Conservation (phyloP, 1,140 invertebrate species). For the Schlechtendalia chinensis region DNA sequence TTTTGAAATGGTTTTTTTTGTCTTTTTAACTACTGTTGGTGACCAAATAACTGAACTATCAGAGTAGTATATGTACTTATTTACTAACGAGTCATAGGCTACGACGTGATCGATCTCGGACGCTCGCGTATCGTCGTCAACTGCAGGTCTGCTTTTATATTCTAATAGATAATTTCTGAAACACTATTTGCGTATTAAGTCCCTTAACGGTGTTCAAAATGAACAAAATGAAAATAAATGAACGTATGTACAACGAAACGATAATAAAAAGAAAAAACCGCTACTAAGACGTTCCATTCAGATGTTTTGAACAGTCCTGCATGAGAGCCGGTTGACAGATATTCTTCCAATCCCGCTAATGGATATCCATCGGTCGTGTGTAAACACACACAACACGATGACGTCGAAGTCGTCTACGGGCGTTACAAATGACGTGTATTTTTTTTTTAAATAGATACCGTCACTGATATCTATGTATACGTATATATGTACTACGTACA, state of each 20-base stretch:
- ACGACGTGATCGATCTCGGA: constrained; percentile 2
- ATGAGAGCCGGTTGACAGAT: constrained; percentile 13
- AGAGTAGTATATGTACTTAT: no score
- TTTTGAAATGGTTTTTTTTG: no score
- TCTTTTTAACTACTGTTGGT: no score
- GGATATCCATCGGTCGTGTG: constrained; percentile 9
- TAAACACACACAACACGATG: neutral
- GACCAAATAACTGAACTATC: no score
- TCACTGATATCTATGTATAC: neutral
- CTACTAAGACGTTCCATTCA: constrained; percentile 17
- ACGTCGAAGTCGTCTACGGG: neutral
- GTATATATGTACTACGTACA: no score
- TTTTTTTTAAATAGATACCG: constrained; percentile 3
- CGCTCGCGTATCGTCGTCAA: neutral
- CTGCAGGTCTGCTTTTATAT: neutral
- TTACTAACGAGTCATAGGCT: no score
- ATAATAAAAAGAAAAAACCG: neutral
- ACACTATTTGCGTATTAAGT: neutral
- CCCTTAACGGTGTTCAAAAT: neutral
- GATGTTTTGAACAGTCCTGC: neutral
- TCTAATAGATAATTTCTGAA: no score
- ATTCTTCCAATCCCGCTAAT: constrained; percentile 36
- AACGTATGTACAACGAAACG: neutral
- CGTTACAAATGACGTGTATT: neutral
- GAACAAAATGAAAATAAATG: constrained; percentile 21